These are phyloP conservation scores for Celastrina argiolus DNA, from an alignment of 2,888 invertebrate species.

Conservation along the genomic window DNA sequence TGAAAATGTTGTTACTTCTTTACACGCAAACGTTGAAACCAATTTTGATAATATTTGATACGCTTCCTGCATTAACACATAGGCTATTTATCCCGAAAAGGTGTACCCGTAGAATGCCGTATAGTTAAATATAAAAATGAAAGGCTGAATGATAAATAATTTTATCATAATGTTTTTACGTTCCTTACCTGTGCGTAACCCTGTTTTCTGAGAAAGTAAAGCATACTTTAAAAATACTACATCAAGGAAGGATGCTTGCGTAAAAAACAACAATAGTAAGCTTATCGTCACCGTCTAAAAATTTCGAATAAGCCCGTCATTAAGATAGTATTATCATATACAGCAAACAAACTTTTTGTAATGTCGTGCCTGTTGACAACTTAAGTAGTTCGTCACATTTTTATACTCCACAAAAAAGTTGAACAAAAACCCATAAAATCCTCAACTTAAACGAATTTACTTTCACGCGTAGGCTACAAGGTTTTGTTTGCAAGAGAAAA, in stretches of 20 bases:
- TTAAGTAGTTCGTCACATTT: slow-evolving; percentile 14
- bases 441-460: background rate
- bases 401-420: background rate
- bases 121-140: too few relatives aligned
- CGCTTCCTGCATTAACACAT: too few relatives aligned
- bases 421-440: background rate
- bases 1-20: too few relatives aligned
- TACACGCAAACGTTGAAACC: too few relatives aligned
- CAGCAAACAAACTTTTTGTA: background rate
- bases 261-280: slow-evolving; percentile 17
- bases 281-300: slow-evolving; percentile 12
- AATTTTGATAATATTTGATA: too few relatives aligned
- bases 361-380: background rate
- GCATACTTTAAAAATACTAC: too few relatives aligned
- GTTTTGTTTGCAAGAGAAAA: background rate
- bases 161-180: background rate
- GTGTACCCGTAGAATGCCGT: too few relatives aligned
- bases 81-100: too few relatives aligned
- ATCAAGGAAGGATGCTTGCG: slow-evolving; percentile 1
- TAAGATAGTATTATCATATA: slow-evolving; percentile 13
- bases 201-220: slow-evolving; percentile 1
- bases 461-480: background rate
- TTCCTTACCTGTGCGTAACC: background rate
- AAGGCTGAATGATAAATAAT: background rate
- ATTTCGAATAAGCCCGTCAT: slow-evolving; percentile 9